A percentile compares a stretch with the other conserved stretches of the same genome.
These are phyloP conservation scores for Tortricodes alternella DNA, from an alignment of 2,888 invertebrate genomes.

Conservation along the genomic window DNA sequence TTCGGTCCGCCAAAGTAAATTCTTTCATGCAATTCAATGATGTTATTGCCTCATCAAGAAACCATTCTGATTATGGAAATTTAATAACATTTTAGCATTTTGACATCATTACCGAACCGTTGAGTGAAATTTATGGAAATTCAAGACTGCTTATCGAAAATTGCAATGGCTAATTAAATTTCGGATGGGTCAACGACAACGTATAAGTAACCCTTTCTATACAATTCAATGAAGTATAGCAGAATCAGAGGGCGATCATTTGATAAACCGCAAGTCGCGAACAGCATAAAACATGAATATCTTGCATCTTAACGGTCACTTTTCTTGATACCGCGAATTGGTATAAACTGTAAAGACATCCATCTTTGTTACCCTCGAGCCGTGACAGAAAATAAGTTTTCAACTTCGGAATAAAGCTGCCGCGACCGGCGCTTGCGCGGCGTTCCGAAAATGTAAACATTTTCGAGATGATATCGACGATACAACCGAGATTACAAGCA, in stretches of 20 bases:
- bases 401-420: neutral
- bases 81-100: neutral
- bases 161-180: neutral
- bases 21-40: too few species aligned
- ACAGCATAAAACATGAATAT: too few species aligned
- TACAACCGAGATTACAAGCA: constrained; percentile 1
- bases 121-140: constrained; percentile 5
- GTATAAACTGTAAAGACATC: too few species aligned
- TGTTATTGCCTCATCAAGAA: neutral
- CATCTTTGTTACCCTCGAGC: too few species aligned
- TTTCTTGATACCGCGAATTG: too few species aligned
- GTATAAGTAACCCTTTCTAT: neutral
- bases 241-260: too few species aligned
- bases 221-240: too few species aligned
- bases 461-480: constrained; percentile 4
- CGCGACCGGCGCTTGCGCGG: neutral
- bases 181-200: neutral
- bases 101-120: neutral
- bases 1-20: too few species aligned
- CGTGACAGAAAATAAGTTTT: neutral
- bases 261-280: too few species aligned
- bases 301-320: too few species aligned
- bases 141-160: neutral
- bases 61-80: constrained; percentile 5
- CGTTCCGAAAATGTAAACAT: constrained; percentile 5